A percentile compares a stretch with the other conserved stretches of the same genome.
phyloP scores from a whole-genome alignment of 2,888 invertebrate genomes.

The Thymelicus sylvestris region DNA sequence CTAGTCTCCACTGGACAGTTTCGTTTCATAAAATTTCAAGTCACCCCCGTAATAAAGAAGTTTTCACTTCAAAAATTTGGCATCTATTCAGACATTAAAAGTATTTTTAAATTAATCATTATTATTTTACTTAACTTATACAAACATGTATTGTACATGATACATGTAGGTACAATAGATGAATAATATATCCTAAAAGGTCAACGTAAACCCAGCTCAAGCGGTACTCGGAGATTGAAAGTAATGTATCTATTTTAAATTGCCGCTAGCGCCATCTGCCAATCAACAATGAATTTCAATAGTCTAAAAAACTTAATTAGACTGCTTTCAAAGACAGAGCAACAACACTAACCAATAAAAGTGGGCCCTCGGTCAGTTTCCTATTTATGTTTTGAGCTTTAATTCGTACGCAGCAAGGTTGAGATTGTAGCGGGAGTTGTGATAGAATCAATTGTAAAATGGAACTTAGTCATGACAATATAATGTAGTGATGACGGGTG shows the following conservation, averaged over 20 bases:
- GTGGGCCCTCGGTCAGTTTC: constrained; percentile 37
- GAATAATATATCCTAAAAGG: constrained; percentile 52
- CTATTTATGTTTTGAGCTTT: constrained; percentile 44
- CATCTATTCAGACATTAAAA: too few species aligned
- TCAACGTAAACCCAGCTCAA: constrained; percentile 40
- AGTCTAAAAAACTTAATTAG: constrained; percentile 81
- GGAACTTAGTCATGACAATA: constrained; percentile 54
- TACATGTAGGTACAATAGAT: not conserved
- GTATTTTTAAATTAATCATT: too few species aligned
- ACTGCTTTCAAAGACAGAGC: constrained; percentile 77
- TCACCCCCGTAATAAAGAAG: too few species aligned
- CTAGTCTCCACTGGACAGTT: too few species aligned
- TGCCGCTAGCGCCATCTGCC: constrained; percentile 82
- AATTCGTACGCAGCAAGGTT: constrained; percentile 50
- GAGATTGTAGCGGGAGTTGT: constrained; percentile 42
- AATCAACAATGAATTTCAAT: constrained; percentile 80
- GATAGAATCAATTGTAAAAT: constrained; percentile 40
- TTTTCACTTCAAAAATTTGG: too few species aligned
- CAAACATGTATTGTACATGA: too few species aligned
- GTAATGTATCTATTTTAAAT: constrained; percentile 70
- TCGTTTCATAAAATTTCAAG: too few species aligned
- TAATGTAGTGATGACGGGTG: constrained; percentile 78
- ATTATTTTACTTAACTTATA: too few species aligned
- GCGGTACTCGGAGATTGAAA: constrained; percentile 43
- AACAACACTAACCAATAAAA: constrained; percentile 56